These are phyloP conservation scores for Petrocephalus zakoni DNA, from an alignment of 2,113 vertebrate species.

Conservation along the genomic window DNA sequence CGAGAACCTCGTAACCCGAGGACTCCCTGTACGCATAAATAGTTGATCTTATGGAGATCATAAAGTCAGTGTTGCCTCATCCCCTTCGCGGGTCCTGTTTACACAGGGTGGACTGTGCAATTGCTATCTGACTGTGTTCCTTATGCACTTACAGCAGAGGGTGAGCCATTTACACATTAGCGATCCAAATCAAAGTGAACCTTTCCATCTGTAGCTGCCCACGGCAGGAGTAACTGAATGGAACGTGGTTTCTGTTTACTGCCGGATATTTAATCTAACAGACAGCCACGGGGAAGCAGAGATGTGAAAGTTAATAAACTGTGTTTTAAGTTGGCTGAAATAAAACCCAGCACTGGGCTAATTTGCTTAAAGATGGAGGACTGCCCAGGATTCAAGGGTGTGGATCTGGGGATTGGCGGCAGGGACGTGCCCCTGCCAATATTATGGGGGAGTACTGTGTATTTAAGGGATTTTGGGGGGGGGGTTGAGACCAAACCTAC, in stretches of 20 bases:
- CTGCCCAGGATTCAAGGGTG: not conserved
- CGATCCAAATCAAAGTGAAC: constrained; percentile 32
- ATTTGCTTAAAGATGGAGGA: constrained; percentile 31
- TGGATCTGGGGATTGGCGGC: not conserved
- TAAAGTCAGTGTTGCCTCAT: constrained; percentile 68
- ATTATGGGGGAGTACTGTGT: not conserved
- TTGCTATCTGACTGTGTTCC: constrained; percentile 51
- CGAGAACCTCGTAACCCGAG: no score
- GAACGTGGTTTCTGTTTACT: not conserved
- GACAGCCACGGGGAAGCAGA: not conserved
- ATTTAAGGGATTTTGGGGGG: constrained; percentile 1
- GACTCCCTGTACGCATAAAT: constrained; percentile 70
- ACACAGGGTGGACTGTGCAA: not conserved
- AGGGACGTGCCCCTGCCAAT: not conserved
- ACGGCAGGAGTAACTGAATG: not conserved
- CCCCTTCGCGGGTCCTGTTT: not conserved
- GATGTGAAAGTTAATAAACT: not conserved
- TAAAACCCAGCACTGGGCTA: constrained; percentile 37
- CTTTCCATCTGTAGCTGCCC: constrained; percentile 1
- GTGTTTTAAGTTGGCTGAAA: constrained; percentile 4
- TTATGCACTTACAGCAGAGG: constrained; percentile 37
- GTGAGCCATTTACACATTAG: constrained; percentile 40
- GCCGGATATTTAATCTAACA: not conserved
- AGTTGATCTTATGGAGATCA: constrained; percentile 63
- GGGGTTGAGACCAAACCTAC: constrained; percentile 6